Evolutionary conservation across 2,888 invertebrate genomes (phyloP).

Genomic region (Macrophya alboannulata): DNA sequence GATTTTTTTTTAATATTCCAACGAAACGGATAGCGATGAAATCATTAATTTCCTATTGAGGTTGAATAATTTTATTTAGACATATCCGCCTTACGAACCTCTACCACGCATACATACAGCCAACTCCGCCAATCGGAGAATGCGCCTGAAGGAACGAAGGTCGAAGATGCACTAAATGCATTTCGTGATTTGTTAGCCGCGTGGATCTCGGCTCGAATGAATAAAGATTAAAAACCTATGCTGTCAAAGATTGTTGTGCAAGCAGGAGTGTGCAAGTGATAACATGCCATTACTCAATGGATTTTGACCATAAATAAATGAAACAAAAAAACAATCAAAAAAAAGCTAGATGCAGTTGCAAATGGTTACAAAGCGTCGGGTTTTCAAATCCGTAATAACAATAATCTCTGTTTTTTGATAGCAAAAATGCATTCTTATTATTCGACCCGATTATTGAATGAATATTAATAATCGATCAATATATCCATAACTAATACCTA

Average conservation of each 20-base stretch:
- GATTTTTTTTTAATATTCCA: background rate
- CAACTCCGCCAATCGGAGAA: background rate
- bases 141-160: background rate
- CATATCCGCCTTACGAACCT: background rate
- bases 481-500: background rate
- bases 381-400: background rate
- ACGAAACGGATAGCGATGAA: too few species aligned
- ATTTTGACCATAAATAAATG: background rate
- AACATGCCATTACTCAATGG: background rate
- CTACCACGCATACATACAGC: background rate
- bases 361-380: background rate
- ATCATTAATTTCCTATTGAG: background rate
- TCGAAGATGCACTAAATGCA: background rate
- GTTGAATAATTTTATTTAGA: background rate
- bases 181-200: background rate
- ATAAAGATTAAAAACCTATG: background rate
- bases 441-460: background rate
- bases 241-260: background rate
- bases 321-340: background rate
- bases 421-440: background rate
- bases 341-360: background rate
- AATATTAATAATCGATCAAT: background rate
- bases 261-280: slow-evolving; percentile 4
- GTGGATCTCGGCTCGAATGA: background rate
- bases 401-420: background rate